Evolutionary conservation across 2,888 invertebrate genomes (phyloP).

Genomic region (Phengaris alcon): DNA sequence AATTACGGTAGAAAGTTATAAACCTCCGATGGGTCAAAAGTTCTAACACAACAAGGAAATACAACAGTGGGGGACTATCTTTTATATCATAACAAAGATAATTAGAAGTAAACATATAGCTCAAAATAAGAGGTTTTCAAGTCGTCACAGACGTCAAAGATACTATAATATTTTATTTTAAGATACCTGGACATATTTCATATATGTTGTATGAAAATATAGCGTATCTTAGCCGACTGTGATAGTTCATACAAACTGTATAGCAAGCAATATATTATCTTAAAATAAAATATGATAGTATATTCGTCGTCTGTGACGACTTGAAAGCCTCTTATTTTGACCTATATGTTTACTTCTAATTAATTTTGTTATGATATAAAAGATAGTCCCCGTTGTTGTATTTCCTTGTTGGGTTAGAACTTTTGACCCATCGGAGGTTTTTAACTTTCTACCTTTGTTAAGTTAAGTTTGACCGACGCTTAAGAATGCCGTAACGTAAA

Average conservation of each 20-base stretch:
- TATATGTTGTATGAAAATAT: too few relatives aligned
- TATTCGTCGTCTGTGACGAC: not conserved
- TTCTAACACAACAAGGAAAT: not conserved
- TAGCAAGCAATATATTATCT: too few relatives aligned
- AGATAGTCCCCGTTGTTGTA: not conserved
- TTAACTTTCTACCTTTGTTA: not conserved
- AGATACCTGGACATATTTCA: too few relatives aligned
- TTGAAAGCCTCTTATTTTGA: not conserved
- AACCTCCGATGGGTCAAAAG: not conserved
- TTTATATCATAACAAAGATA: not conserved
- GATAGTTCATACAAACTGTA: too few relatives aligned
- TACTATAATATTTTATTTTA: too few relatives aligned
- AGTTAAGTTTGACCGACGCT: too few relatives aligned
- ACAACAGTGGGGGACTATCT: not conserved
- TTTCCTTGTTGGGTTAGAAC: not conserved
- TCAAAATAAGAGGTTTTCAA: not conserved
- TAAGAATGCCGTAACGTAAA: too few relatives aligned
- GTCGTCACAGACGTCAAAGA: not conserved
- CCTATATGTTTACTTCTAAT: not conserved
- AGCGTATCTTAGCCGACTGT: too few relatives aligned
- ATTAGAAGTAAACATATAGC: not conserved
- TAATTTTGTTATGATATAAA: not conserved
- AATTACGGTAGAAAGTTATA: not conserved
- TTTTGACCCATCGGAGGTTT: not conserved
- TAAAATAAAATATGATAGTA: too few relatives aligned